phyloP scores from a whole-genome alignment of 2,888 invertebrate species.

The Caenorhabditis angaria region DNA sequence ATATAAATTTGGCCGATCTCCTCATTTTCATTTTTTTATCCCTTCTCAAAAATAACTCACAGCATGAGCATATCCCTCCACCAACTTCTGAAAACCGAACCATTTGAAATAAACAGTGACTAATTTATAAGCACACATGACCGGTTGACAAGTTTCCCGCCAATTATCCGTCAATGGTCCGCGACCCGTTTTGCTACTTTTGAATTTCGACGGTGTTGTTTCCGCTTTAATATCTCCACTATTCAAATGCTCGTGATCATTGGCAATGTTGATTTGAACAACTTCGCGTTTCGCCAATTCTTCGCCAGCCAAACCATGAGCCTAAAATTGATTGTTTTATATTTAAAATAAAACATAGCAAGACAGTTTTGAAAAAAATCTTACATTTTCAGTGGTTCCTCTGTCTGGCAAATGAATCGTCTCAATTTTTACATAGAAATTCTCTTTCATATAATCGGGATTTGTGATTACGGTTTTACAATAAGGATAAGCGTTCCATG shows the following conservation, averaged over 20 bases:
- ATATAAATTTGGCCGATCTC: background rate
- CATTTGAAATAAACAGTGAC: slow-evolving; percentile 98
- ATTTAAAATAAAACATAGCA: too few relatives aligned
- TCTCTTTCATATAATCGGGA: slow-evolving; percentile 85
- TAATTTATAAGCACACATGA: slow-evolving; percentile 98
- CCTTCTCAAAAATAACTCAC: slow-evolving; percentile 43
- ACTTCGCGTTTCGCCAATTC: slow-evolving; percentile 85
- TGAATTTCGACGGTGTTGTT: slow-evolving; percentile 87
- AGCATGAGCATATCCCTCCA: slow-evolving; percentile 79
- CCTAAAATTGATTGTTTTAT: slow-evolving; percentile 77
- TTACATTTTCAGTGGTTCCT: slow-evolving; percentile 70
- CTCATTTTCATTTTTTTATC: background rate
- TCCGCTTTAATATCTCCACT: slow-evolving; percentile 84
- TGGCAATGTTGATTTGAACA: slow-evolving; percentile 92
- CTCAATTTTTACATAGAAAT: slow-evolving; percentile 91
- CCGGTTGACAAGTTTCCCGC: slow-evolving; percentile 72
- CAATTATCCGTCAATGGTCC: slow-evolving; percentile 80
- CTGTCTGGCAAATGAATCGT: slow-evolving; percentile 89
- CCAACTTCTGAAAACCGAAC: slow-evolving; percentile 90
- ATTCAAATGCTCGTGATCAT: slow-evolving; percentile 77
- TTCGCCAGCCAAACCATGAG: slow-evolving; percentile 89
- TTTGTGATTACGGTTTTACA: slow-evolving; percentile 83
- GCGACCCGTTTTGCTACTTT: slow-evolving; percentile 91
- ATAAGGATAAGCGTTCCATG: slow-evolving; percentile 99
- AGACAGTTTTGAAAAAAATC: slow-evolving; percentile 14